These are phyloP conservation scores for Heteromormyrus szaboi DNA, from an alignment of 2,797 vertebrate genomes.

Conservation along the genomic window DNA sequence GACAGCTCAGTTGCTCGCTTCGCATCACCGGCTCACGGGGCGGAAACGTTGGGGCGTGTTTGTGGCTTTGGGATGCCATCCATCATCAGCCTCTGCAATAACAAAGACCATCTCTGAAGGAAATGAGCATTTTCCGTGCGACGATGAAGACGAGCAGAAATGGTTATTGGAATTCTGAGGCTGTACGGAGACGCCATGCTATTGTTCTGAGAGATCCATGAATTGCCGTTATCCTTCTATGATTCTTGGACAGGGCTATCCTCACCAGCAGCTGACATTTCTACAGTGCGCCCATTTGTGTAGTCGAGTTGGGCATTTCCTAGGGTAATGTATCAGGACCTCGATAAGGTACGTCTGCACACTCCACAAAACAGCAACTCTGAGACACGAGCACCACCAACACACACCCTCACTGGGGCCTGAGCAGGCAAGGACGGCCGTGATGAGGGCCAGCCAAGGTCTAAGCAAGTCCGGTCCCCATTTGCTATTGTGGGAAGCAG, in stretches of 20 bases:
- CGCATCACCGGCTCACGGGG: slow-evolving; percentile 23
- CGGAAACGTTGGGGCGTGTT: slow-evolving; percentile 25
- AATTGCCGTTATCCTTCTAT: neutral
- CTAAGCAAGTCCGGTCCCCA: neutral
- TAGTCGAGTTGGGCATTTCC: neutral
- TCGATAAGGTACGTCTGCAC: neutral
- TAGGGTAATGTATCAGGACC: neutral
- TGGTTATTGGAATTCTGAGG: slow-evolving; percentile 8
- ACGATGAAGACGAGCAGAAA: neutral
- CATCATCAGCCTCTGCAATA: slow-evolving; percentile 32
- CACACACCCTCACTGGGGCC: neutral
- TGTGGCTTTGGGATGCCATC: slow-evolving; percentile 32
- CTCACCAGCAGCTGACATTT: neutral
- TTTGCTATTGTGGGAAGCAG: neutral
- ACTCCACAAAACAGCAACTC: neutral
- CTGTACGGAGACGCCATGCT: neutral
- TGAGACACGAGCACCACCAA: neutral
- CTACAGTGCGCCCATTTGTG: neutral
- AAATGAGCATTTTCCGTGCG: neutral
- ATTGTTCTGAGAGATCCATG: neutral
- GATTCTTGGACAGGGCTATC: neutral
- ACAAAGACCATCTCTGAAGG: slow-evolving; percentile 24
- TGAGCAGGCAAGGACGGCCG: neutral
- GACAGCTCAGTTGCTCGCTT: slow-evolving; percentile 32
- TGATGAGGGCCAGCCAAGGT: neutral